Conservation (phyloP, 1,140 invertebrate species). For the Rhyacophila brunnea region DNA sequence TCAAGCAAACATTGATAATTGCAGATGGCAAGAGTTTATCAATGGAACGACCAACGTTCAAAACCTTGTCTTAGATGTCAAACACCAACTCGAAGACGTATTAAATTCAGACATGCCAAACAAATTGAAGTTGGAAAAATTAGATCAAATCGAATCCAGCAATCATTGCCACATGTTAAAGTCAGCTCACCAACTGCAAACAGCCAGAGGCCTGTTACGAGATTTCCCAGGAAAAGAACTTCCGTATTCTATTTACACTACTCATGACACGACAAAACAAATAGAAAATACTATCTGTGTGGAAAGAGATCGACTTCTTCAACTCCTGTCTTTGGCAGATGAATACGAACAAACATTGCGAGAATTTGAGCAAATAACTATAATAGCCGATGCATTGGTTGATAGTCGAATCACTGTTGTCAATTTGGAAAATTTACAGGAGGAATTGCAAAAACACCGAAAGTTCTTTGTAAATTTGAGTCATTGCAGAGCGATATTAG, state of each 20-base stretch:
- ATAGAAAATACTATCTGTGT: constrained; percentile 65
- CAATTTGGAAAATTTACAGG: constrained; percentile 73
- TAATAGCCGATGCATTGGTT: constrained; percentile 75
- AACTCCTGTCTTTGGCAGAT: constrained; percentile 70
- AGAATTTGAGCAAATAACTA: constrained; percentile 80
- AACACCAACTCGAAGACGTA: constrained; percentile 55
- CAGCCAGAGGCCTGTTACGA: constrained; percentile 56
- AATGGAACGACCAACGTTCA: constrained; percentile 57
- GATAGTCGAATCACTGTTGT: constrained; percentile 72
- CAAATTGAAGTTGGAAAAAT: constrained; percentile 60
- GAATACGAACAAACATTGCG: constrained; percentile 84
- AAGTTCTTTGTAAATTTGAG: constrained; percentile 87
- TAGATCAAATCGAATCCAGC: constrained; percentile 64
- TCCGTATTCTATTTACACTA: constrained; percentile 62
- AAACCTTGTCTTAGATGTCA: constrained; percentile 55
- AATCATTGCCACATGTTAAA: constrained; percentile 57
- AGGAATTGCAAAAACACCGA: constrained; percentile 84
- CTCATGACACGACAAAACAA: constrained; percentile 65
- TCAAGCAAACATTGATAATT: constrained; percentile 60
- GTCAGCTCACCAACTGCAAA: constrained; percentile 51
- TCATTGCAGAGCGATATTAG: constrained; percentile 78
- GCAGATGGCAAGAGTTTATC: constrained; percentile 70
- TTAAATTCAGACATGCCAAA: constrained; percentile 60
- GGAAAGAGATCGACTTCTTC: constrained; percentile 72
- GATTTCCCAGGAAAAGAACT: constrained; percentile 65